These are phyloP conservation scores for Hycleus cichorii DNA, from an alignment of 1,140 invertebrate species.

Conservation along the genomic window DNA sequence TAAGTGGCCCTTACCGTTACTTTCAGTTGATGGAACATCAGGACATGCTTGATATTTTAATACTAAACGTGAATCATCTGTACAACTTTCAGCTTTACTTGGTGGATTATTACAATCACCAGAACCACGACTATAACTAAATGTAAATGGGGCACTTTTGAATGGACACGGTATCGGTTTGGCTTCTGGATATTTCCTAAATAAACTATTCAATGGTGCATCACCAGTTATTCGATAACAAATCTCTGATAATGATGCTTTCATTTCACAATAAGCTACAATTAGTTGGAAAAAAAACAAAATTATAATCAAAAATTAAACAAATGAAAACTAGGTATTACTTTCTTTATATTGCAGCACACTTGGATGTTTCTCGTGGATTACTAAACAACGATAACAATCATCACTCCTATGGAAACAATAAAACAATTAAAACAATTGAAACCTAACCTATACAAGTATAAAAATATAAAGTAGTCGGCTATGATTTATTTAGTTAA, in stretches of 20 bases:
- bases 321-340: constrained; percentile 45
- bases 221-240: constrained; percentile 63
- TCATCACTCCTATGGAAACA: constrained; percentile 44
- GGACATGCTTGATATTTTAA: constrained; percentile 79
- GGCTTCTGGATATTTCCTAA: constrained; percentile 55
- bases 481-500: too few species aligned
- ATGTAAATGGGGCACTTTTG: constrained; percentile 66
- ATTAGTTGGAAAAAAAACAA: constrained; percentile 26
- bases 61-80: constrained; percentile 68
- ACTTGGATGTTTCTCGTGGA: constrained; percentile 61
- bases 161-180: constrained; percentile 64
- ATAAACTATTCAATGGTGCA: constrained; percentile 66
- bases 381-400: constrained; percentile 60
- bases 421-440: neutral
- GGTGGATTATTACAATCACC: constrained; percentile 67
- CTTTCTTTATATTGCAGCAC: constrained; percentile 73
- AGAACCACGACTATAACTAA: constrained; percentile 65
- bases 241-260: constrained; percentile 49
- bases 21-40: constrained; percentile 67
- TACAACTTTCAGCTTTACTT: constrained; percentile 74
- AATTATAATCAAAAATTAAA: neutral
- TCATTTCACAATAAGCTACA: constrained; percentile 51
- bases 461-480: too few species aligned
- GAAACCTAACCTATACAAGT: too few species aligned
- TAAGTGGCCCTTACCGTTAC: constrained; percentile 48